These are phyloP conservation scores for Alligator mississippiensis DNA, from an alignment of 2,113 vertebrate species.

Conservation along the genomic window DNA sequence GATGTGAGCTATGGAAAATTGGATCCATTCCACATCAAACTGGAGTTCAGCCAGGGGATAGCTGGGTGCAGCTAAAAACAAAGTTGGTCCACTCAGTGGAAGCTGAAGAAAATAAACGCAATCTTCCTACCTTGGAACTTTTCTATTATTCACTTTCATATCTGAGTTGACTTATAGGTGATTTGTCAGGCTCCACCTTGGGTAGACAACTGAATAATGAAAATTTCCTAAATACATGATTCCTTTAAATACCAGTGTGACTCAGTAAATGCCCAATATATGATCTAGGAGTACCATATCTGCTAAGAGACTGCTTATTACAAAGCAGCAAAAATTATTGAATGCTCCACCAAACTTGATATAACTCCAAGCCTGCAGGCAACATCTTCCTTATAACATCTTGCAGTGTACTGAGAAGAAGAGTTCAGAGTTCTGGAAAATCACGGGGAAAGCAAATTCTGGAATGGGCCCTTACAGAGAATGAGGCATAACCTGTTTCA, in stretches of 20 bases:
- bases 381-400: fast-evolving
- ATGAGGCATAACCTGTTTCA: too few species aligned
- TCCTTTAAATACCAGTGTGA: background rate
- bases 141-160: background rate
- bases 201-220: background rate
- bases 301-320: background rate
- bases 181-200: background rate
- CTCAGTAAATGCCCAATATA: background rate
- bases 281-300: background rate
- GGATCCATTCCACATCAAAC: background rate
- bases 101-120: background rate
- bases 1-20: background rate
- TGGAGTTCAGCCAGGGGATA: background rate
- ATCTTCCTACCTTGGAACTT: too few species aligned
- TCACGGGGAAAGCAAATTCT: background rate
- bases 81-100: background rate
- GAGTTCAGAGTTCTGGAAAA: background rate
- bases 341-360: background rate
- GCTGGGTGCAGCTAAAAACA: background rate
- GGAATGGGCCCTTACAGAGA: too few species aligned
- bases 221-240: background rate
- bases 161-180: background rate
- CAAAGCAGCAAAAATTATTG: background rate
- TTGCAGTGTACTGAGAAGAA: background rate
- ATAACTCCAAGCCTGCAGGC: background rate